Evolutionary conservation across 2,888 invertebrate species (phyloP).

Genomic region (Amiota minor): DNA sequence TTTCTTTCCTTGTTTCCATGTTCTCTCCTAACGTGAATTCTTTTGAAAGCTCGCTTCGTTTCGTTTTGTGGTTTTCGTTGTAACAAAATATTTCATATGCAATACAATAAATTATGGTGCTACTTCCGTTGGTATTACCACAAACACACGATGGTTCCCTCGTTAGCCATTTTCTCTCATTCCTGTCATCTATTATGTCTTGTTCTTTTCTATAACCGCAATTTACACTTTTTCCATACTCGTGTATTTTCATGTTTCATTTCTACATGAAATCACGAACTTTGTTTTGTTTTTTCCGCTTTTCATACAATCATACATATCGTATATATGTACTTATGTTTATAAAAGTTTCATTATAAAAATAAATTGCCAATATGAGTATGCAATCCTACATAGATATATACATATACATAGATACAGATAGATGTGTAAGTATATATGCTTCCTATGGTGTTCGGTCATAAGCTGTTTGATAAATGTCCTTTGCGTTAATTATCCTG

Average conservation of each 20-base stretch:
- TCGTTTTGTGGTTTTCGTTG: background rate
- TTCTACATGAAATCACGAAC: too few relatives aligned
- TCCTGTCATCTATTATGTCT: background rate
- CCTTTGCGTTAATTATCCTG: constrained; percentile 19
- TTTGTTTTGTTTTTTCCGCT: too few relatives aligned
- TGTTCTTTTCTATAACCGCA: background rate
- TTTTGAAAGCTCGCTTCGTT: background rate
- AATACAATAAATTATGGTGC: constrained; percentile 19
- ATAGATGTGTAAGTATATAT: background rate
- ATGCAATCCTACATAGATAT: background rate
- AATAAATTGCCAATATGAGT: background rate
- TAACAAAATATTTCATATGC: constrained; percentile 20
- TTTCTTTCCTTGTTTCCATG: too few relatives aligned
- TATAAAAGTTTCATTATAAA: background rate
- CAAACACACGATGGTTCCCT: background rate
- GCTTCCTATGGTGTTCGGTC: background rate
- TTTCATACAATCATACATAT: too few relatives aligned
- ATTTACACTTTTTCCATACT: background rate
- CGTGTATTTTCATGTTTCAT: background rate
- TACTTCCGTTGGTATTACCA: constrained; percentile 5
- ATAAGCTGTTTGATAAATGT: constrained; percentile 17
- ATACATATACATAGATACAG: background rate
- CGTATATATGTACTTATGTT: background rate
- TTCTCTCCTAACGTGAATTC: too few relatives aligned
- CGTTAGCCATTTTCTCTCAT: background rate